Base-by-base conservation (phyloP, 2,888 invertebrate species). In the Drosophila peninsularis region DNA sequence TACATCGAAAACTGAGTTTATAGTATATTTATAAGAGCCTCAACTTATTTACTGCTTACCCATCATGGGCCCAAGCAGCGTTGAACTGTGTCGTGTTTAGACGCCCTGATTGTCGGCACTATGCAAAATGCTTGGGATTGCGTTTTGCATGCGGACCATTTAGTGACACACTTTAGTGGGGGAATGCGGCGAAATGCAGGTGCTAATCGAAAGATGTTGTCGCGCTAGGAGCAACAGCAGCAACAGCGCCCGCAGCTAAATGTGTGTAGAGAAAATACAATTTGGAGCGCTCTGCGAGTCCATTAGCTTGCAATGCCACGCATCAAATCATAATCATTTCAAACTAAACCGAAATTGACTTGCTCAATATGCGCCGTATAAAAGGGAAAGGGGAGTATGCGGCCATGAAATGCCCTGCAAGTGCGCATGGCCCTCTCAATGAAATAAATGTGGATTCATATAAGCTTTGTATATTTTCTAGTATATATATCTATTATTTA, bases 281-380 rank as follows among this genome's bases (percentile, higher is more conserved):
- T 66, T 68, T 74, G 34, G 24, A 47, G 24, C 19, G n/a, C 24
- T 41, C 39, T 34, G 37, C 57, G 61, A 70, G 61, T 75, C 53
- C 67, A 71, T 61, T 62, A 61, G 49, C 60, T 60, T 41, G 50
- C 61, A 57, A 44, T 47, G 44, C 44, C 62, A 76, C 72, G 69
- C 74, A 73, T 80, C 71, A 65, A 80, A 77, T 86, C 71, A 83
- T 71, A 80, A 80, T 76, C 76, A 71, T 66, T 71, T 55, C 57
- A 81, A 73, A 62, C 45, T 41, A 73, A 83, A 86, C 58, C 53
- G 61, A 82, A 89, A 77, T 74, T 80, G 89, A 87, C 89, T 86
- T 71, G 56, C 58, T 39, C n/a, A 41, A 65, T 64, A 73, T 57
- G 50, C 41, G 30, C 14, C 50, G 58, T 37, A 50, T 10, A 61